Evolutionary conservation across 2,888 invertebrate genomes (phyloP).

Genomic region (Melanostoma mellinum): DNA sequence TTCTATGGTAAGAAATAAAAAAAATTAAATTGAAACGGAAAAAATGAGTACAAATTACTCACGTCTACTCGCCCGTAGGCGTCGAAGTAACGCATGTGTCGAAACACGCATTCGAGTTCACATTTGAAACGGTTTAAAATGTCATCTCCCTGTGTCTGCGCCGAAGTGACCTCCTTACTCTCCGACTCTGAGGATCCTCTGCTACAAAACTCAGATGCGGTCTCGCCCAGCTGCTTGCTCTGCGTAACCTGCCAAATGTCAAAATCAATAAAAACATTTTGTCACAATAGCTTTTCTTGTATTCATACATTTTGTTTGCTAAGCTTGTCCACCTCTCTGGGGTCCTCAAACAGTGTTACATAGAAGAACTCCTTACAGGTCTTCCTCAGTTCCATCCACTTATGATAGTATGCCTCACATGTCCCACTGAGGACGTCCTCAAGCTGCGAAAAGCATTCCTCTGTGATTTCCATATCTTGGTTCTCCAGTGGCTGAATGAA

Average conservation of each 20-base stretch:
- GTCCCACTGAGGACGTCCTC: conserved; percentile 73
- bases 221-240: conserved; percentile 51
- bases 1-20: conserved; percentile 40
- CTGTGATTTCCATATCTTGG: conserved; percentile 47
- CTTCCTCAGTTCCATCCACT: conserved; percentile 69
- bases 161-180: conserved; percentile 45
- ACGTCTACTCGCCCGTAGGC: conserved; percentile 77
- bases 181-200: neutral
- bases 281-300: neutral
- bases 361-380: conserved; percentile 53
- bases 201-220: conserved; percentile 74
- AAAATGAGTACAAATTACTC: conserved; percentile 6
- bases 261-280: neutral
- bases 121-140: conserved; percentile 64
- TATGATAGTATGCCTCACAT: conserved; percentile 73
- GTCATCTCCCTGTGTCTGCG: conserved; percentile 26
- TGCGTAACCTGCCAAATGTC: conserved; percentile 28
- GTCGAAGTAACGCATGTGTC: conserved; percentile 75
- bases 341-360: conserved; percentile 52
- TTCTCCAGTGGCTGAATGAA: conserved; percentile 58
- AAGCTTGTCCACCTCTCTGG: conserved; percentile 29
- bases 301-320: conserved; percentile 45
- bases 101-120: conserved; percentile 73
- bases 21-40: neutral
- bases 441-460: conserved; percentile 47